phyloP scores from a whole-genome alignment of 2,888 invertebrate species.

The Callimorpha dominula region DNA sequence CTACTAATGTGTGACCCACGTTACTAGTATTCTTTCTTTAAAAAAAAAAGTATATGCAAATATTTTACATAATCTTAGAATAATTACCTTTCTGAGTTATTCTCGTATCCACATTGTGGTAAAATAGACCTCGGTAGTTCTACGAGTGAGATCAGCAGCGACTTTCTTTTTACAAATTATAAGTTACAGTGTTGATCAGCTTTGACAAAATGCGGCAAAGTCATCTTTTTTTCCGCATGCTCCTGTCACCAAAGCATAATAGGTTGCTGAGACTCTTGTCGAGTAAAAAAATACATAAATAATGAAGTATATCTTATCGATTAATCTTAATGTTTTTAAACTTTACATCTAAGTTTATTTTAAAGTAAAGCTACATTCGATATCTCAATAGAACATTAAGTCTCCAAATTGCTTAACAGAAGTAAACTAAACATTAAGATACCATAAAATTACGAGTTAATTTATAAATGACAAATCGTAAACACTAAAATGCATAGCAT shows the following conservation, averaged over 20 bases:
- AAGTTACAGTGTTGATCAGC: too few relatives aligned
- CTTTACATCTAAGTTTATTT: not conserved
- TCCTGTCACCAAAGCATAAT: not conserved
- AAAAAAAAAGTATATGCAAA: too few relatives aligned
- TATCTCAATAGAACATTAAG: not conserved
- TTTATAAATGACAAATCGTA: slow-evolving; percentile 24
- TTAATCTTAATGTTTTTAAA: not conserved
- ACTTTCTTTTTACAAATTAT: too few relatives aligned
- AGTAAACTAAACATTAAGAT: not conserved
- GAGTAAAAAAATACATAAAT: not conserved
- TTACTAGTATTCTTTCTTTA: too few relatives aligned
- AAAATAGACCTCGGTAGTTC: too few relatives aligned
- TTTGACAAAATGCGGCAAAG: not conserved
- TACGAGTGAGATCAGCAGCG: too few relatives aligned
- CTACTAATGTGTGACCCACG: too few relatives aligned
- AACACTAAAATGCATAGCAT: slow-evolving; percentile 10
- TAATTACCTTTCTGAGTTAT: too few relatives aligned
- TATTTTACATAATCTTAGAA: too few relatives aligned
- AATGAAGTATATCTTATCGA: not conserved
- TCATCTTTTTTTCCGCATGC: not conserved
- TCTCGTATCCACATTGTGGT: too few relatives aligned
- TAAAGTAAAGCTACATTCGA: not conserved
- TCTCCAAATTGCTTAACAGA: not conserved
- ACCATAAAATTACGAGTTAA: slow-evolving; percentile 18
- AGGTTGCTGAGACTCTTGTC: not conserved